Evolutionary conservation across 2,888 invertebrate genomes (phyloP).

Genomic region (Cephalotes varians): DNA sequence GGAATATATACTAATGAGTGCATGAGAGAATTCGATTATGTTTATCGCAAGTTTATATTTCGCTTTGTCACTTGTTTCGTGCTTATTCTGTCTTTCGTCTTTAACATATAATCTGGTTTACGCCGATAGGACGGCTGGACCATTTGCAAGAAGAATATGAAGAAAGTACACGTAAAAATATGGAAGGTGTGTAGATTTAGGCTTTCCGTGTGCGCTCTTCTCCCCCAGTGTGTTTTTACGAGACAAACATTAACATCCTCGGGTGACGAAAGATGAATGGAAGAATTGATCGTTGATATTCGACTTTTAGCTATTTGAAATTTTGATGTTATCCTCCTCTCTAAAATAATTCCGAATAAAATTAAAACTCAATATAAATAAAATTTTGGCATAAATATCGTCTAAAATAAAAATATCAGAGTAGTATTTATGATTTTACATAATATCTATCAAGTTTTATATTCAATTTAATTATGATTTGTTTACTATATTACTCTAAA

Average conservation of each 20-base stretch:
- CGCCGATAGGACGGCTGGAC: not conserved
- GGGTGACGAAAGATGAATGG: not conserved
- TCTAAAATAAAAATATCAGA: not conserved
- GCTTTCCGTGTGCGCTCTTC: constrained; percentile 29
- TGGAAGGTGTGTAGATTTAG: constrained; percentile 26
- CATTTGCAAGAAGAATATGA: constrained; percentile 18
- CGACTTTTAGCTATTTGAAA: constrained; percentile 1
- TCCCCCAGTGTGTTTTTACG: not conserved
- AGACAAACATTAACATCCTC: constrained; percentile 17
- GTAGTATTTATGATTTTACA: not conserved
- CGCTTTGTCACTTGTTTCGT: constrained; percentile 53
- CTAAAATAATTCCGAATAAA: not conserved
- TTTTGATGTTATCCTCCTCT: not conserved
- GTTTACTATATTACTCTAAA: not conserved
- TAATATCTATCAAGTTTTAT: constrained; percentile 3
- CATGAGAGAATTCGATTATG: constrained; percentile 41
- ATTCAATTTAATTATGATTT: not conserved
- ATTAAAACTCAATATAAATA: not conserved
- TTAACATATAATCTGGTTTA: constrained; percentile 18
- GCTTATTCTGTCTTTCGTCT: constrained; percentile 40
- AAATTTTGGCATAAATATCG: not conserved
- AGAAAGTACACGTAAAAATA: constrained; percentile 12
- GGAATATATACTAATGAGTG: constrained; percentile 35
- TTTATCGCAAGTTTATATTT: constrained; percentile 49
- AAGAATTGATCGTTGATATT: constrained; percentile 36